Evolutionary conservation across 2,113 vertebrate species (phyloP).

Genomic region (Ictidomys tridecemlineatus): DNA sequence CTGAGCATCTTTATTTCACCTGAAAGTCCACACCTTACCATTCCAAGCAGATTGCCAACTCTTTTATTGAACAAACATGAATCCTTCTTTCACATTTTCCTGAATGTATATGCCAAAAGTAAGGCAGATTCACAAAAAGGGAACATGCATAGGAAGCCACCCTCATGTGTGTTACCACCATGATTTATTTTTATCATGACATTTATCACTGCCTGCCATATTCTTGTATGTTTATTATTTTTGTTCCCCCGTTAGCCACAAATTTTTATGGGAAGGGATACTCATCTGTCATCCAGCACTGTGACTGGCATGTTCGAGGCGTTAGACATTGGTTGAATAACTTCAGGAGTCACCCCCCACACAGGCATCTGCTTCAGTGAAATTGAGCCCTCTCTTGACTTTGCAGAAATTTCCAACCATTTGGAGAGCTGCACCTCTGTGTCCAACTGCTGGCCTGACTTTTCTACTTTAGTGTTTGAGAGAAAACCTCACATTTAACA

Average conservation of each 20-base stretch:
- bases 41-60: not conserved
- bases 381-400: not conserved
- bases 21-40: not conserved
- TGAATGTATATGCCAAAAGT: not conserved
- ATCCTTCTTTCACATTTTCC: not conserved
- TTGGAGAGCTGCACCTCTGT: not conserved
- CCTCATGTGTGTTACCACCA: not conserved
- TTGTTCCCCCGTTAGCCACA: not conserved
- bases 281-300: not conserved
- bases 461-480: not conserved
- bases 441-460: not conserved
- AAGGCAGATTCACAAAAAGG: not conserved
- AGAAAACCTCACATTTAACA: not conserved
- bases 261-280: not conserved
- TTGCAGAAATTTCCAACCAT: not conserved
- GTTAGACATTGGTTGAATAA: not conserved
- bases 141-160: not conserved
- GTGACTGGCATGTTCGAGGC: not conserved
- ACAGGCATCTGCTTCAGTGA: not conserved
- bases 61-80: constrained; percentile 43
- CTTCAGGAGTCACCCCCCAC: not conserved
- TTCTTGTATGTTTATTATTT: not conserved
- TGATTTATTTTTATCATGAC: not conserved
- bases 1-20: constrained; percentile 59
- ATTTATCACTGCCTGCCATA: not conserved